Evolutionary conservation across 2,797 vertebrate genomes (phyloP), one percentile per base, ranked within the genome.

Genomic region (Meda fulgida): DNA sequence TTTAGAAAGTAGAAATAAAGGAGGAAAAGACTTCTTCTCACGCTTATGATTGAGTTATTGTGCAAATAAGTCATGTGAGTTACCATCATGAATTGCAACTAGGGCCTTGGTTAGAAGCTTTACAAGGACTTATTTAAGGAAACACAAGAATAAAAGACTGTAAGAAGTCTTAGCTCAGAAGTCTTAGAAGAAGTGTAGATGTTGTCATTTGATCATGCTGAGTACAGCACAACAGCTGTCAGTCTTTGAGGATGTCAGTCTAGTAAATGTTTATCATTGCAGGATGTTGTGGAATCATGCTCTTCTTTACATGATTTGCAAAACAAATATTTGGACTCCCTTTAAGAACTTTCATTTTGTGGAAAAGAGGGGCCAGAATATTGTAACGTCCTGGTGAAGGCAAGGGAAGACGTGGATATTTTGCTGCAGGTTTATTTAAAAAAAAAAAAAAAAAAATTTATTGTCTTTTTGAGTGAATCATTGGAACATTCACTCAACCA

Each of bases 1-100:
- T 78, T 58, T 46, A 36, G 36, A 43, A 84, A 65, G 29, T 6
- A 67, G n/a, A 70, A 46, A 78, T 43, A 34, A 69, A 77, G 19
- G 11, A 43, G 31, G 19, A 67, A 55, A 77, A 66, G 1, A 48
- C 31, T 65, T 63, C 13, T 40, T 26, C 19, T 51, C 29, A 63
- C 38, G 51, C 23, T 29, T 65, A 31, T 55, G 34, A 69, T 65
- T 65, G 40, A 23, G 21, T 18, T 29, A n/a, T 34, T 53, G 19
- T 10, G 31, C 82, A 71, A 34, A 16, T 55, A 29, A 51, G 29
- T 65, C n/a, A 48, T 38, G 31, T 11, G 36, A 38, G 29, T 78
- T 48, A 53, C 11, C 71, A 77, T 67, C n/a, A 60, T 10, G 5
- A 19, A 8, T 29, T 31, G 40, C 38, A 34, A 55, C 18, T 23